Percentiles rank a stretch among this genome's conserved stretches.
phyloP scores from a whole-genome alignment of 2,888 invertebrate species.

The Mythimna vitellina region DNA sequence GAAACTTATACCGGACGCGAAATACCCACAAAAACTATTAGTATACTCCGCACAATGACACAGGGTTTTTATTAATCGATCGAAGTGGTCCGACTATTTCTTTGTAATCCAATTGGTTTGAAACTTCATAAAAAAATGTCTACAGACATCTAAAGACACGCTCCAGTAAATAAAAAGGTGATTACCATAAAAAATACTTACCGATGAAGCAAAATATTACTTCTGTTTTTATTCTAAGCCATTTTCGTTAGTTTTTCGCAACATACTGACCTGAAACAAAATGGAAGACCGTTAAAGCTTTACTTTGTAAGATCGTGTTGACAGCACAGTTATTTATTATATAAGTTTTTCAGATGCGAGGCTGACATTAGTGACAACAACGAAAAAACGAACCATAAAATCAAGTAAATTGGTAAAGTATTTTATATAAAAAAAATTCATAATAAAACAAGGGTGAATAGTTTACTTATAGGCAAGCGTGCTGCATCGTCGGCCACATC shows the following conservation, averaged over 20 bases:
- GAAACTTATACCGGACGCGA: slow-evolving; percentile 48
- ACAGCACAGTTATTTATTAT: neutral
- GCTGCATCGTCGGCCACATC: too few species aligned
- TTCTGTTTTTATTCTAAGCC: slow-evolving; percentile 28
- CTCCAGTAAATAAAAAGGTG: slow-evolving; percentile 60
- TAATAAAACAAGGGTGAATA: too few species aligned
- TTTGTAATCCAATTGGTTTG: slow-evolving; percentile 62
- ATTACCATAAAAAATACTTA: slow-evolving; percentile 65
- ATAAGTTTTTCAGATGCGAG: neutral
- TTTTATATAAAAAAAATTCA: too few species aligned
- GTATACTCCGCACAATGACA: slow-evolving; percentile 59
- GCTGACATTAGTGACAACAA: neutral
- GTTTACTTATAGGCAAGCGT: too few species aligned
- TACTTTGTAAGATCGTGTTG: slow-evolving; percentile 10
- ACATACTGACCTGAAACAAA: slow-evolving; percentile 71
- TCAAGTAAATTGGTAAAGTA: too few species aligned
- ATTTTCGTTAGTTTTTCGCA: slow-evolving; percentile 55
- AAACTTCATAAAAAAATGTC: slow-evolving; percentile 61
- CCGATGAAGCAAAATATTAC: slow-evolving; percentile 48
- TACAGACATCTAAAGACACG: slow-evolving; percentile 50
- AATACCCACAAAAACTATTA: slow-evolving; percentile 49
- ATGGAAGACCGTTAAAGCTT: slow-evolving; percentile 25
- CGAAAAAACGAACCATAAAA: neutral
- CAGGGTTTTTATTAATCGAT: slow-evolving; percentile 67
- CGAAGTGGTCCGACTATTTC: slow-evolving; percentile 57